Evolutionary conservation across 30 jellyfish, hydroid and myxozoan genomes (phyloP).

Genomic region (Aurelia aurita complex sp. Pacific): DNA sequence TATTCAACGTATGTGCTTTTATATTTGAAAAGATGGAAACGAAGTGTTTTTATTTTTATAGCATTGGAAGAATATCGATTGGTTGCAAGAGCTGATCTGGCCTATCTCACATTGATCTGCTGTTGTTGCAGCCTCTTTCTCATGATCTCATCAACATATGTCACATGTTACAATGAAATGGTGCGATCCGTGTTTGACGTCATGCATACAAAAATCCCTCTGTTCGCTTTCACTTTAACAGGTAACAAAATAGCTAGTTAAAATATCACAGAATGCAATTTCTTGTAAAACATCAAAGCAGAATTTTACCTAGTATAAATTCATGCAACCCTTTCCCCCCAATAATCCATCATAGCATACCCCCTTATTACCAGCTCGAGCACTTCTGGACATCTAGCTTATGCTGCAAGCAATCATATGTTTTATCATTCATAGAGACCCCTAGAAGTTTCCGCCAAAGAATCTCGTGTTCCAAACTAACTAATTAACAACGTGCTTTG

Average conservation of each 20-base stretch:
- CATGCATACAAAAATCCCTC: slow-evolving; percentile 26
- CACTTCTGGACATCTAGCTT: no score
- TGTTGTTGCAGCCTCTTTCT: slow-evolving; percentile 5
- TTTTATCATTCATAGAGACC: no score
- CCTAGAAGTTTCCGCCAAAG: no score
- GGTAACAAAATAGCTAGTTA: not conserved
- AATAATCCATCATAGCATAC: no score
- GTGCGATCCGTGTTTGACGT: slow-evolving; percentile 26
- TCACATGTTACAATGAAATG: slow-evolving; percentile 29
- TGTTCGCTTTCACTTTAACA: not conserved
- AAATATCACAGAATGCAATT: not conserved
- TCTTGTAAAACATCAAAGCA: not conserved
- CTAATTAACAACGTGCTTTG: no score
- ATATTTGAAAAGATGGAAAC: no score
- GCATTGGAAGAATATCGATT: slow-evolving; percentile 42
- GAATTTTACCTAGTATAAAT: no score
- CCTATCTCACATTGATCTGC: slow-evolving; percentile 44
- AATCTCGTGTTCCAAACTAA: no score
- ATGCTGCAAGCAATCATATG: no score
- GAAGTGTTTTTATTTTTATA: not conserved
- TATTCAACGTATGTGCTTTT: not conserved
- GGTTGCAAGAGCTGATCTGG: slow-evolving; percentile 24
- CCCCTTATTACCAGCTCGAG: no score
- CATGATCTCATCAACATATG: slow-evolving; percentile 14
- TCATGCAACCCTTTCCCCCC: no score